These are phyloP conservation scores for Menura novaehollandiae DNA, from an alignment of 2,113 vertebrate genomes.

Conservation along the genomic window DNA sequence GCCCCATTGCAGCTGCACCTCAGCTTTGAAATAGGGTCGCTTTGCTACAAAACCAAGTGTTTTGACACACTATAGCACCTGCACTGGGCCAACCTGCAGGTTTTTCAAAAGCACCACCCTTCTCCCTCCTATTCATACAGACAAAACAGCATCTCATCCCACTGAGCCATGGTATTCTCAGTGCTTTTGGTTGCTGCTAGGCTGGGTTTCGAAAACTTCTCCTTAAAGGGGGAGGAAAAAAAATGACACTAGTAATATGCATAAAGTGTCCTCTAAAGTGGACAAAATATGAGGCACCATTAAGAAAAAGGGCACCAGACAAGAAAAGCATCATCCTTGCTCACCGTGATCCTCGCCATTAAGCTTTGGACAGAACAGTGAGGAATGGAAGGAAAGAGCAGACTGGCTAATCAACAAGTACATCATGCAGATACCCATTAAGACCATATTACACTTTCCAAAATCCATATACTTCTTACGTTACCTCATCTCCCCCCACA, in stretches of 20 bases:
- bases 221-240: not conserved
- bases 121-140: not conserved
- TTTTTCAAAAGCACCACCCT: not conserved
- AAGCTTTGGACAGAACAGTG: slow-evolving; percentile 14
- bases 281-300: not conserved
- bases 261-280: not conserved
- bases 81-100: not conserved
- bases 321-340: not conserved
- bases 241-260: not conserved
- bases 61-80: not conserved
- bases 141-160: not conserved
- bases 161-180: not conserved
- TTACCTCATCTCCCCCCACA: slow-evolving; percentile 25
- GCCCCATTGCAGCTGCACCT: not conserved
- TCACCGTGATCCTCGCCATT: not conserved
- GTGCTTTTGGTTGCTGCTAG: not conserved
- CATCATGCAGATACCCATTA: not conserved
- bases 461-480: not conserved
- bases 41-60: not conserved
- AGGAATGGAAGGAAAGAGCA: not conserved
- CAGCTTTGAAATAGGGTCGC: not conserved
- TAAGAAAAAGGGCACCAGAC: slow-evolving; percentile 12
- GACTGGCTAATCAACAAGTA: not conserved
- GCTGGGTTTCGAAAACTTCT: not conserved
- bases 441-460: not conserved